These are phyloP conservation scores for Pseudorectes ferrugineus DNA, from an alignment of 2,113 vertebrate genomes.

Conservation along the genomic window DNA sequence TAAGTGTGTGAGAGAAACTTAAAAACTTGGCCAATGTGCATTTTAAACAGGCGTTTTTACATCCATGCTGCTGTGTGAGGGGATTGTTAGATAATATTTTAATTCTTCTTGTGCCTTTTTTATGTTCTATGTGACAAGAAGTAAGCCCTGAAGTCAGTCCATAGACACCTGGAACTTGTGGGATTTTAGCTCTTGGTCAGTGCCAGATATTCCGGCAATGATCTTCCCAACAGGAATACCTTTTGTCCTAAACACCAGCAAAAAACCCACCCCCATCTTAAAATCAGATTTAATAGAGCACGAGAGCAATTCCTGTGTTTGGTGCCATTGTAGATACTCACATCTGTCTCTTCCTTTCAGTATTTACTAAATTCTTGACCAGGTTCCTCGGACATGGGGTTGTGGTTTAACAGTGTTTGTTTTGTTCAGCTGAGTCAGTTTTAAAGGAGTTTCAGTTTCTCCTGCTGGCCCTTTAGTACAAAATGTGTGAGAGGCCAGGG, in stretches of 20 bases:
- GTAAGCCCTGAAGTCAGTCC: neutral
- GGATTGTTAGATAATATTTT: neutral
- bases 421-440: neutral
- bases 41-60: neutral
- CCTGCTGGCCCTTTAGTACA: neutral
- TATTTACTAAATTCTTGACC: neutral
- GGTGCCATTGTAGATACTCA: neutral
- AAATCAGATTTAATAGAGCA: neutral
- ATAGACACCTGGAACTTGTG: neutral
- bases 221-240: neutral
- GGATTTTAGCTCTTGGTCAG: neutral
- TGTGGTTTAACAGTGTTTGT: neutral
- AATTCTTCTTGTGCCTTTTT: neutral
- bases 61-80: neutral
- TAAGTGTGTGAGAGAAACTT: neutral
- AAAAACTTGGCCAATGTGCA: neutral
- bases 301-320: neutral
- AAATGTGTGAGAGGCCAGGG: neutral
- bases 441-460: neutral
- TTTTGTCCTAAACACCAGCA: neutral
- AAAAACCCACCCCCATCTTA: rapidly evolving
- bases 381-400: neutral
- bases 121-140: neutral
- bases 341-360: neutral
- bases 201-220: neutral